Base-by-base conservation (phyloP, 1,140 invertebrate genomes). In the Potamilus streckersoni region DNA sequence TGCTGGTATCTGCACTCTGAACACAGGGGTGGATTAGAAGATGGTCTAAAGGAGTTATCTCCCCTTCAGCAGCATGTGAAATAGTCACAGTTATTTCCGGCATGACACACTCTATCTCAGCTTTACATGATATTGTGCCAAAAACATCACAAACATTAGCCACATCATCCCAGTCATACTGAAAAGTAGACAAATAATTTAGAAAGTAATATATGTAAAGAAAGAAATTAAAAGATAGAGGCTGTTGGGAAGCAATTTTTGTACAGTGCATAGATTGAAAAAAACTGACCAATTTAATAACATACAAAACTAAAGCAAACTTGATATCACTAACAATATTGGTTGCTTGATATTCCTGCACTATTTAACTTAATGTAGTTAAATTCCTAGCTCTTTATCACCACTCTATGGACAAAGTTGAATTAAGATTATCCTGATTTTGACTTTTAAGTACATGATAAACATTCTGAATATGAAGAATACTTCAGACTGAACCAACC, bases 21-120 rank as follows among this genome's bases (percentile, higher is more conserved):
- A 88, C 87, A 85, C 85, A 88, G 6, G 85, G 86, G 65, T 88
- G 85, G 38, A 84, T 83, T 5, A 84, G 62, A 16, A 89, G 78
- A 70, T 86, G 75, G 70, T 88, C 83, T 49, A 88, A 72, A 15
- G 85, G 83, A 31, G 81, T 73, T 23, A 69, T 69, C 62, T 79
- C 65, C 38, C 81, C 81, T 16, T 85, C 84, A 56, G 74, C 71
- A 27, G 69, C 64, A 58, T 86, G 81, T 20, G 83, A 78, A 19
- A 89, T 69, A 59, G 83, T 87, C 66, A 89, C 65, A 31, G 84
- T 87, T 4, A 89, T 79, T 56, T 87, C 84, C 17, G 85, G 78
- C 60, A 76, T 71, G 15, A 74, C 70, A 8, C 84, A 86, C 75
- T 89, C 87, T 38, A 89, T 75, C 27, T 87, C 86, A 23, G 85